Base-by-base conservation (phyloP, 2,888 invertebrate species). In the Malacosoma neustria region DNA sequence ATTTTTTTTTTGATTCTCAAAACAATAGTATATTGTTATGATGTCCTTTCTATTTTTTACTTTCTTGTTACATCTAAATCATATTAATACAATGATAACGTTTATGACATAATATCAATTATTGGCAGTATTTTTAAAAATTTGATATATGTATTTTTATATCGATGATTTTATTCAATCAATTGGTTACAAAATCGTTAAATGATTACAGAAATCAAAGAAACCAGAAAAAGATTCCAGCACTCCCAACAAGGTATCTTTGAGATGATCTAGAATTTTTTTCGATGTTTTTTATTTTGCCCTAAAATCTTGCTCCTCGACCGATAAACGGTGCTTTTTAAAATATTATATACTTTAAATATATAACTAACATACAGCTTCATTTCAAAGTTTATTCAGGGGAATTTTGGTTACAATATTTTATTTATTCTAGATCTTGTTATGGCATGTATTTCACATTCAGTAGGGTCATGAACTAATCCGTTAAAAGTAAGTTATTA, bases 161-260 rank as follows among this genome's bases (percentile, higher is more conserved):
- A n/a, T n/a, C n/a, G n/a, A n/a, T n/a, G n/a, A n/a, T n/a, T n/a
- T n/a, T n/a, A n/a, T n/a, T n/a, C n/a, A 14, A 11, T 36, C 43
- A 43, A 57, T 58, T 63, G 52, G 64, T 51, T 51, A 57, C 61
- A 60, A 62, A 61, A 51, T 5, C 47, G 51, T 68, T 70, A 43
- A 59, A 56, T 74, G 59, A 66, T 91, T 91, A 62, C 90, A 92
- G 92, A 92, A 92, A 88, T 92, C 92, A 85, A 91, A 91, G 89
- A 92, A 91, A 89, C 87, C 88, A 70, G 92, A 91, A 79, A 92
- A 89, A 89, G 89, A 77, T 87, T 89, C 86, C 69, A 87, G 88
- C 69, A 90, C 90, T 67, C 90, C 91, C 58, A 80, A 87, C 61
- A 91, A 92, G 92, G 92, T 92, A 92, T 72, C 72, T 55, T 67